Conservation (phyloP, 2,797 vertebrate genomes). For the Lacerta agilis region DNA sequence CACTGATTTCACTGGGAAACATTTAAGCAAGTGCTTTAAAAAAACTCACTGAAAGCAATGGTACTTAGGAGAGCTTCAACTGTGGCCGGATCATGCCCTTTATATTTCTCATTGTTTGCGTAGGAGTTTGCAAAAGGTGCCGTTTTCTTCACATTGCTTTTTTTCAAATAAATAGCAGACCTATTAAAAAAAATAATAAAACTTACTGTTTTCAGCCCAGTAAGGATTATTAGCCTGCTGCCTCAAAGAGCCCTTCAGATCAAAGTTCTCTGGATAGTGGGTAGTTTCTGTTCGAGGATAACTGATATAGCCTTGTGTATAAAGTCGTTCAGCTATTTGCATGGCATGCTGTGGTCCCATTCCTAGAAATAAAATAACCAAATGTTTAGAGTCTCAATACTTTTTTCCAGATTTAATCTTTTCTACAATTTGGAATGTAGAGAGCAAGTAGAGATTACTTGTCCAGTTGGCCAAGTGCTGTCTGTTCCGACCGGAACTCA, state of each 20-base stretch:
- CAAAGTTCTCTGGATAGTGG: slow-evolving; percentile 96
- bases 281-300: slow-evolving; percentile 99
- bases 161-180: neutral
- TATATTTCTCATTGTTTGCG: no score
- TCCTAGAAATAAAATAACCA: slow-evolving; percentile 76
- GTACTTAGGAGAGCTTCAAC: neutral
- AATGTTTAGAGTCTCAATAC: neutral
- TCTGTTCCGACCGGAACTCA: neutral
- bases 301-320: slow-evolving; percentile 98
- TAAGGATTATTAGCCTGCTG: slow-evolving; percentile 89
- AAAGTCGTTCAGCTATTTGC: slow-evolving; percentile 96
- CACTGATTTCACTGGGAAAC: neutral
- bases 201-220: slow-evolving; percentile 90
- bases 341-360: slow-evolving; percentile 96
- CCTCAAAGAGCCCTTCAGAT: slow-evolving; percentile 91
- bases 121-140: neutral
- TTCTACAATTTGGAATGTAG: neutral
- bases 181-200: neutral
- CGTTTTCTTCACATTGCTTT: neutral
- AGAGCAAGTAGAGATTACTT: neutral
- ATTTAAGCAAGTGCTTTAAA: neutral
- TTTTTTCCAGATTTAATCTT: neutral
- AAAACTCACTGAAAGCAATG: neutral
- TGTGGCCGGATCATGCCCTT: neutral
- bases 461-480: neutral